Conservation (phyloP, 1,140 invertebrate species). For the Hydropsyche tenuis region DNA sequence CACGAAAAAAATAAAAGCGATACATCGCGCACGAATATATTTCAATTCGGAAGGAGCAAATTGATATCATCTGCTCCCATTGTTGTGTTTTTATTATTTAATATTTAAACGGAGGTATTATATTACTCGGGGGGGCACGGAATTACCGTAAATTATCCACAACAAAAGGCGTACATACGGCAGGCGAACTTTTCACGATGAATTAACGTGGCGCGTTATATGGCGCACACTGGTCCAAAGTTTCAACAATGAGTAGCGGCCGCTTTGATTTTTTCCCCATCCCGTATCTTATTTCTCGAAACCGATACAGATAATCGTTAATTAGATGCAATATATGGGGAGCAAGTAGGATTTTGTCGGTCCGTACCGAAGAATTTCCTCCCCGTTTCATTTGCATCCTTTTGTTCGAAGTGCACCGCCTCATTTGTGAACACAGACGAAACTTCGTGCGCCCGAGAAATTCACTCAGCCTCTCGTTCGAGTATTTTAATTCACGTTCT, state of each 20-base stretch:
- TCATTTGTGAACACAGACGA: constrained; percentile 19
- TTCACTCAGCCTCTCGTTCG: background rate
- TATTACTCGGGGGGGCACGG: constrained; percentile 37
- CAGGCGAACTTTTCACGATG: constrained; percentile 9
- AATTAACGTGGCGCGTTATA: background rate
- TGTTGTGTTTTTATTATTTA: constrained; percentile 38
- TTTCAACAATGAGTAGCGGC: constrained; percentile 14
- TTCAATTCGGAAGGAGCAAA: constrained; percentile 40
- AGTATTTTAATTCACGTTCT: constrained; percentile 16
- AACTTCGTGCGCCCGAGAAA: constrained; percentile 16
- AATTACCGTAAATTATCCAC: constrained; percentile 46
- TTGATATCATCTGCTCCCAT: constrained; percentile 46
- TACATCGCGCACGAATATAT: constrained; percentile 1
- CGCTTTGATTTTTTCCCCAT: background rate
- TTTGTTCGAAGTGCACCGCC: constrained; percentile 37
- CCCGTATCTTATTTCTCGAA: constrained; percentile 27
- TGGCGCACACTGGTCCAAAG: background rate
- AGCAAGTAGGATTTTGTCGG: constrained; percentile 20
- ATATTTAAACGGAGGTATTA: constrained; percentile 43
- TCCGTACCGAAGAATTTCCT: constrained; percentile 30
- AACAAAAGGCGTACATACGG: background rate
- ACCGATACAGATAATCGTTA: constrained; percentile 44
- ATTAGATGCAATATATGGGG: constrained; percentile 43
- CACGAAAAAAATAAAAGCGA: background rate
- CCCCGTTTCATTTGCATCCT: constrained; percentile 45